A percentile compares a stretch with the other conserved stretches of the same genome.
Evolutionary conservation across 53 echinoderm and acorn worm genomes (phyloP).

Genomic region (Hippasteria phrygiana): DNA sequence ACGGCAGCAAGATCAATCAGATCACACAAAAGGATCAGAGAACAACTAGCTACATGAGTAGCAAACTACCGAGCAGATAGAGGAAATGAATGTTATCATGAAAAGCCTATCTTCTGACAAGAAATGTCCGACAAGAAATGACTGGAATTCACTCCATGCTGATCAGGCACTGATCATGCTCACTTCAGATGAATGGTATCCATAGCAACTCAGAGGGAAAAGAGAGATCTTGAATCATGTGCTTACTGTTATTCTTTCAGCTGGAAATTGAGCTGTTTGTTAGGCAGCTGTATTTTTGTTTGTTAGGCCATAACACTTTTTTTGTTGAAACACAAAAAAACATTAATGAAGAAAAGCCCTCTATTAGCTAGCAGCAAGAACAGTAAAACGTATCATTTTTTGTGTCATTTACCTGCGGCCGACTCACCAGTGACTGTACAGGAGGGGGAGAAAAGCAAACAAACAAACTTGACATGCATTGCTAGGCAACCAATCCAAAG

Average conservation of each 20-base stretch:
- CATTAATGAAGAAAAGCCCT: slow-evolving; percentile 39
- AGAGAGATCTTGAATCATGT: background rate
- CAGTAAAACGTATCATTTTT: slow-evolving; percentile 21
- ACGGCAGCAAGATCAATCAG: no score
- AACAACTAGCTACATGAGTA: no score
- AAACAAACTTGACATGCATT: slow-evolving; percentile 67
- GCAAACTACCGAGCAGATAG: no score
- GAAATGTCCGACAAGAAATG: background rate
- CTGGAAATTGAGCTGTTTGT: background rate
- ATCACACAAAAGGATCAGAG: no score
- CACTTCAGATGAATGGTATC: background rate
- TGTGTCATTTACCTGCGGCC: slow-evolving; percentile 74
- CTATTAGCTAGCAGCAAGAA: slow-evolving; percentile 44
- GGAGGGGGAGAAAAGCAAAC: slow-evolving; percentile 61
- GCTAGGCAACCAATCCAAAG: slow-evolving; percentile 59
- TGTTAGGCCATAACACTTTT: background rate
- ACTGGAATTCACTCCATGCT: background rate
- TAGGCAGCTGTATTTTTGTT: background rate
- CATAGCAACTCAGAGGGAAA: background rate
- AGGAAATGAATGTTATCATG: no score
- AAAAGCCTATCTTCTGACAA: background rate
- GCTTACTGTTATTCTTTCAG: background rate
- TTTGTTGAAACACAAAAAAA: background rate
- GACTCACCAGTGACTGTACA: slow-evolving; percentile 76
- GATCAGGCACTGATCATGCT: background rate